Percentiles rank a stretch among this genome's conserved stretches.
These are phyloP conservation scores for Heliothis virescens DNA, from an alignment of 1,140 invertebrate species.

Conservation along the genomic window DNA sequence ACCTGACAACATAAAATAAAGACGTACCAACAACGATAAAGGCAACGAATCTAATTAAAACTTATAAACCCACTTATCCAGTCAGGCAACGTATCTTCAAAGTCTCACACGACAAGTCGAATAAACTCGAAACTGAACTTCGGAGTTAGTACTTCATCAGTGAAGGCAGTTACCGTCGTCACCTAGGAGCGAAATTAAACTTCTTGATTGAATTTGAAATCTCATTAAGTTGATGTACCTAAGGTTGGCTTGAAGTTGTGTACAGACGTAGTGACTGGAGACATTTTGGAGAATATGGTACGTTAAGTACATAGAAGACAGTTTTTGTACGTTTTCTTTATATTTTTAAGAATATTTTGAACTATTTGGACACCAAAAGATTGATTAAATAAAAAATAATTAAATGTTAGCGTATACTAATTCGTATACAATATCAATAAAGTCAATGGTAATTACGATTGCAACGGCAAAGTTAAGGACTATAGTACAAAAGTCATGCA, in stretches of 20 bases:
- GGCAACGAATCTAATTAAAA: constrained; percentile 19
- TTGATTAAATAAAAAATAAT: neutral
- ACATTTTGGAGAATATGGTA: constrained; percentile 5
- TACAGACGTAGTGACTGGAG: constrained; percentile 17
- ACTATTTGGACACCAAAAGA: neutral
- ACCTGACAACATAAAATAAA: too few species aligned
- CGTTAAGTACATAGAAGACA: constrained; percentile 3
- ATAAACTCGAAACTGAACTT: constrained; percentile 10
- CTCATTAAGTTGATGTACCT: constrained; percentile 25
- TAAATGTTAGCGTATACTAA: neutral
- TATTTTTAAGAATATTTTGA: too few species aligned
- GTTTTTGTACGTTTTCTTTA: constrained; percentile 2
- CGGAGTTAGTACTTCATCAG: constrained; percentile 32
- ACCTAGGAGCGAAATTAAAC: constrained; percentile 35
- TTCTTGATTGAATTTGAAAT: constrained; percentile 48
- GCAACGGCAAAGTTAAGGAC: neutral
- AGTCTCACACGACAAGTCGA: constrained; percentile 1
- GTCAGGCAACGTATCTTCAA: constrained; percentile 10
- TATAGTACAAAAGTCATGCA: constrained; percentile 22
- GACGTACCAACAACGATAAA: neutral
- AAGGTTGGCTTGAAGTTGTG: constrained; percentile 14
- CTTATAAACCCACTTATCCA: constrained; percentile 23
- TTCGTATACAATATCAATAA: neutral
- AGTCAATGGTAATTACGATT: constrained; percentile 6
- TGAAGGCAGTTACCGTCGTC: constrained; percentile 22